Base-by-base conservation (phyloP, 1,140 invertebrate species). In the Panagrolaimus sp. region DNA sequence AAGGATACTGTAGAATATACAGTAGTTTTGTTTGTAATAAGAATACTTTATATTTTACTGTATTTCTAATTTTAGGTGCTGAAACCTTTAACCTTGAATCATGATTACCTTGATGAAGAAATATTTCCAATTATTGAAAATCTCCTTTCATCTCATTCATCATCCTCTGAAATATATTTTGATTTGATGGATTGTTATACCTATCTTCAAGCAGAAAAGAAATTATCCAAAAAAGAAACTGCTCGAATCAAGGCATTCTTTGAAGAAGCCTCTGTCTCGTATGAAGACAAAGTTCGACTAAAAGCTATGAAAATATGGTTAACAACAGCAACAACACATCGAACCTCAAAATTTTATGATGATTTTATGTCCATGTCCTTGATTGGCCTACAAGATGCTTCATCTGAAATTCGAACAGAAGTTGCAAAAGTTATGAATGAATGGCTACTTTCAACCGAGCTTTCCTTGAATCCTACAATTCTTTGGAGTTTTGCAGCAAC, bases 401-500 rank as follows among this genome's bases (percentile, higher is more conserved):
- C 21, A n/a, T 12, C 28, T 21, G 52, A 21, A 26, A 28, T 58
- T 17, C 52, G 52, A 1, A 21, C 21, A 12, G 52, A 21, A 12
- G 52, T 58, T 58, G 52, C 21, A 21, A 21, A 28, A 1, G 28
- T 26, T 1, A 58, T 58, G 52, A 58, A 58, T 6, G 52, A 58
- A 12, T 58, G 14, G 10, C 15, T 58, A 26, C 14, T 58, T 12
- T 26, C 21, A 21, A 58, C 52, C 5, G 21, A 21, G 28, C 28
- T 58, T 12, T 26, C 15, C 10, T n/a, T 58, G 52, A 58, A 58
- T 58, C 21, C 52, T 12, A 58, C 21, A 10, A 58, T 58, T 1
- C 17, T 58, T 12, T 58, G 52, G 52, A 26, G 21, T n/a, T 58
- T 58, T 58, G 52, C 52, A 21, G 52, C 28, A 10, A 28, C 52